Conservation (phyloP, 2,888 invertebrate genomes). For the Meloe dianella region DNA sequence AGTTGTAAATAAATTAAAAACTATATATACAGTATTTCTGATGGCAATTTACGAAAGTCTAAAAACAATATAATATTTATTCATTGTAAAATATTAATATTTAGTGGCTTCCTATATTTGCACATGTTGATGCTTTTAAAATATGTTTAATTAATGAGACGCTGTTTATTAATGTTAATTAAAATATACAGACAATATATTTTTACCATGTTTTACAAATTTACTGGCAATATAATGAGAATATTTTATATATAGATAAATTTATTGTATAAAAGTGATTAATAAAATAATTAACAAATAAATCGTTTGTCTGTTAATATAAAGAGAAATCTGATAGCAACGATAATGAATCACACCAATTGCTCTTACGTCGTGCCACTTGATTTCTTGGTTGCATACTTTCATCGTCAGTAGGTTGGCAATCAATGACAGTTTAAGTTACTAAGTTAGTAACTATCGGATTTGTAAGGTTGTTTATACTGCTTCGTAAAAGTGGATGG, state of each 20-base stretch:
- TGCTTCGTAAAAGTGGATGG: neutral
- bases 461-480: neutral
- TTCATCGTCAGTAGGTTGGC: neutral
- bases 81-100: constrained; percentile 15
- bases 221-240: constrained; percentile 33
- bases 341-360: too few relatives aligned
- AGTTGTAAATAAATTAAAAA: constrained; percentile 14
- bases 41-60: constrained; percentile 4
- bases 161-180: constrained; percentile 40
- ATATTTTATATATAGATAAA: constrained; percentile 37
- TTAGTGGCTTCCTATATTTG: constrained; percentile 11
- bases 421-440: neutral
- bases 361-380: too few relatives aligned
- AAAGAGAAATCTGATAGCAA: too few relatives aligned
- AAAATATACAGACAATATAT: constrained; percentile 42
- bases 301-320: too few relatives aligned
- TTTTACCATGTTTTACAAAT: constrained; percentile 43
- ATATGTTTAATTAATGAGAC: constrained; percentile 7
- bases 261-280: constrained; percentile 27
- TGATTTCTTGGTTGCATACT: neutral
- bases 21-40: constrained; percentile 12
- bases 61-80: constrained; percentile 9
- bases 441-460: neutral
- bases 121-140: constrained; percentile 15
- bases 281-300: constrained; percentile 2